A percentile compares a stretch with the other conserved stretches of the same genome.
Evolutionary conservation across 2,113 vertebrate genomes (phyloP).

Genomic region (Andinoacara biseriatus): DNA sequence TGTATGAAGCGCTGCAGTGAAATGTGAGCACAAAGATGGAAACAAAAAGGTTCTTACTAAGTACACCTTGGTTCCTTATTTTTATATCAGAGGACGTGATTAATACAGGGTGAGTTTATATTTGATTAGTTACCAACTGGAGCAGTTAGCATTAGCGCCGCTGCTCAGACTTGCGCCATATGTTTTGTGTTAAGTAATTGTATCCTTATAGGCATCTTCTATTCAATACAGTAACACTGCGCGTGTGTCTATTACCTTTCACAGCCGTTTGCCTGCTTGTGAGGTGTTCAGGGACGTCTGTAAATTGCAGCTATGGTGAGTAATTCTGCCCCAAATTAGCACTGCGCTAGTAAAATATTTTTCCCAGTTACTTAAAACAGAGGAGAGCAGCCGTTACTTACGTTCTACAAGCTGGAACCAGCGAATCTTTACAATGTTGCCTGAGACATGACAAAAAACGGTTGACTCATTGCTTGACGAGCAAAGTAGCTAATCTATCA

Average conservation of each 20-base stretch:
- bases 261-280: neutral
- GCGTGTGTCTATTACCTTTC: neutral
- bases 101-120: neutral
- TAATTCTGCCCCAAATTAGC: neutral
- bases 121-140: slow-evolving; percentile 9
- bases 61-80: neutral
- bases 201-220: neutral
- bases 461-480: neutral
- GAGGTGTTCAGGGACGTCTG: neutral
- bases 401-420: no score
- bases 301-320: neutral
- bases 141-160: neutral
- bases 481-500: neutral
- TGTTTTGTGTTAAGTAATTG: neutral
- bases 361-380: no score
- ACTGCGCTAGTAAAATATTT: no score
- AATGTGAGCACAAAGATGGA: neutral
- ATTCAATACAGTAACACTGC: neutral
- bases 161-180: neutral
- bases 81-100: neutral
- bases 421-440: neutral
- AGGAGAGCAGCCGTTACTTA: no score
- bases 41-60: neutral
- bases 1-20: neutral
- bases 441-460: neutral